A percentile compares a stretch with the other conserved stretches of the same genome.
These are phyloP conservation scores for Cassiopea andromeda DNA, from an alignment of 30 jellyfish, hydroid and myxozoan genomes.

Conservation along the genomic window DNA sequence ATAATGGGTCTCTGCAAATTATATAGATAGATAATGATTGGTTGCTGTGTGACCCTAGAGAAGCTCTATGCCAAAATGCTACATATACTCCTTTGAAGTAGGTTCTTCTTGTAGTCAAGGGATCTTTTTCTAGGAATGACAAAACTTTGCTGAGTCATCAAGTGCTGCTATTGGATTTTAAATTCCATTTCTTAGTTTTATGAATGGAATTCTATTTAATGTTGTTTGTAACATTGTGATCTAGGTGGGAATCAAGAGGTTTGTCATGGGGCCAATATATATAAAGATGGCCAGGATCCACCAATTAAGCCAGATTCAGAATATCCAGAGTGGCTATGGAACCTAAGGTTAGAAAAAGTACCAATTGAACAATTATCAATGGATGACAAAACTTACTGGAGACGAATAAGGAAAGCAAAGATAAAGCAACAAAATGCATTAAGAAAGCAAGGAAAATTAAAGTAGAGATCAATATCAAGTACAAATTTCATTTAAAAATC, in stretches of 20 bases:
- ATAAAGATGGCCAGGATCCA: conserved; percentile 85
- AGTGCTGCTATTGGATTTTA: too few species aligned
- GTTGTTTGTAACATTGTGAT: neutral
- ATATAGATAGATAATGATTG: too few species aligned
- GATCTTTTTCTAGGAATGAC: too few species aligned
- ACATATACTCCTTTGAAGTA: too few species aligned
- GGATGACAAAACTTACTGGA: conserved; percentile 76
- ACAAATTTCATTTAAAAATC: neutral
- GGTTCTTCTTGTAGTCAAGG: too few species aligned
- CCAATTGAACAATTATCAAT: conserved; percentile 72
- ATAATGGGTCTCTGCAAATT: too few species aligned
- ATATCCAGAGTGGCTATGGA: conserved; percentile 95
- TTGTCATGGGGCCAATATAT: conserved; percentile 70
- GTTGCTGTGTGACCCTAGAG: too few species aligned
- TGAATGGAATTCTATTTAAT: neutral
- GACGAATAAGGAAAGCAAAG: conserved; percentile 66
- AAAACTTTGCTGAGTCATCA: too few species aligned
- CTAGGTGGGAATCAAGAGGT: conserved; percentile 15
- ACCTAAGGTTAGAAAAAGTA: conserved; percentile 38
- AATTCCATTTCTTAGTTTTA: too few species aligned
- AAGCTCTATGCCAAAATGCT: too few species aligned
- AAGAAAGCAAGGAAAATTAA: conserved; percentile 73
- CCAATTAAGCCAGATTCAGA: conserved; percentile 76
- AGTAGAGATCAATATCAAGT: neutral
- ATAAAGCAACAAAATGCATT: conserved; percentile 74